These are phyloP conservation scores for Amitus sp. DNA, from an alignment of 2,888 invertebrate genomes.

Conservation along the genomic window DNA sequence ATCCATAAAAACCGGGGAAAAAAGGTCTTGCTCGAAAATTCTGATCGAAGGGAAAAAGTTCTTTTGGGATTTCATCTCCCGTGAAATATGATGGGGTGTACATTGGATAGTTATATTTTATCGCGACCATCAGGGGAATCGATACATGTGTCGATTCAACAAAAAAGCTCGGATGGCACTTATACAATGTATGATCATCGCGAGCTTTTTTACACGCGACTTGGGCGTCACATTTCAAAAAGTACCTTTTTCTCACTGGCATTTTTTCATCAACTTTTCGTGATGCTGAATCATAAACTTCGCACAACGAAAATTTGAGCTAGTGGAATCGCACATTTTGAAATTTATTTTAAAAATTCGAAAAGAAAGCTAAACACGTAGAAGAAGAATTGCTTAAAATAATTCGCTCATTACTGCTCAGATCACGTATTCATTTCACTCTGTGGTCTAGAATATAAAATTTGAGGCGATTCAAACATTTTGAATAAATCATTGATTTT, in stretches of 20 bases:
- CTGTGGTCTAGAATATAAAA: neutral
- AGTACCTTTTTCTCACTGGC: too few species aligned
- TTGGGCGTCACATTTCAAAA: neutral
- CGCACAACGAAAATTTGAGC: too few species aligned
- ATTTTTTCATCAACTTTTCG: too few species aligned
- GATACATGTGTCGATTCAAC: neutral
- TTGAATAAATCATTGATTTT: too few species aligned
- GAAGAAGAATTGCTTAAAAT: neutral
- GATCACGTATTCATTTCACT: conserved; percentile 4
- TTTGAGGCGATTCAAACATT: neutral
- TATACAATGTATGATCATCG: neutral
- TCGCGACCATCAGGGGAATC: neutral
- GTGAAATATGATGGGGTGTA: conserved; percentile 2
- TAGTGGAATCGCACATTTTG: too few species aligned
- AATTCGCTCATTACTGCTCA: neutral
- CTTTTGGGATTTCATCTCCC: neutral
- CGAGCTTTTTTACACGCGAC: neutral
- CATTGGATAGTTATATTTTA: neutral
- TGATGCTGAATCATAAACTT: too few species aligned
- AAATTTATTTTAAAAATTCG: neutral
- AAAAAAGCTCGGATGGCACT: neutral
- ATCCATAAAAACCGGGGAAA: neutral
- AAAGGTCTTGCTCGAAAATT: neutral
- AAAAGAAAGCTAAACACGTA: neutral
- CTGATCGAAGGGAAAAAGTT: neutral